Percentiles rank a stretch among this genome's conserved stretches.
phyloP scores from a whole-genome alignment of 2,888 invertebrate species.

The Panzeria rudis region DNA sequence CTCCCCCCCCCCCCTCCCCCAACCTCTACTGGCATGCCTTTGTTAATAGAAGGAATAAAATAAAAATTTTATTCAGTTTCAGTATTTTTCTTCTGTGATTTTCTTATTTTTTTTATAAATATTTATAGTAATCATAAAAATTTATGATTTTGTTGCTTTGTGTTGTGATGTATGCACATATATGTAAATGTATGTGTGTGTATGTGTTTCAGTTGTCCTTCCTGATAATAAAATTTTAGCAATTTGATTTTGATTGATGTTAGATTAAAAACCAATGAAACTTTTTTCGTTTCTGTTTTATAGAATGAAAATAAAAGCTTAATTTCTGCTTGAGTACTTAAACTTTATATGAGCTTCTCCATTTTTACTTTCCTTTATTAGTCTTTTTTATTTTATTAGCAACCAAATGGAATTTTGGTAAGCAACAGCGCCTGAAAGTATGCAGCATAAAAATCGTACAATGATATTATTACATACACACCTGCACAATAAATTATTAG shows the following conservation, averaged over 20 bases:
- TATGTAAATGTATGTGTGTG: background rate
- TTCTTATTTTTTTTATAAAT: constrained; percentile 14
- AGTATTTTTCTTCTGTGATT: constrained; percentile 4
- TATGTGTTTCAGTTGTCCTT: constrained; percentile 24
- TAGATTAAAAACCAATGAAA: constrained; percentile 74
- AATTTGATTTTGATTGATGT: constrained; percentile 75
- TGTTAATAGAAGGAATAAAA: constrained; percentile 20
- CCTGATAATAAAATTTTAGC: constrained; percentile 63
- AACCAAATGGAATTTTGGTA: constrained; percentile 35
- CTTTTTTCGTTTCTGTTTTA: constrained; percentile 3
- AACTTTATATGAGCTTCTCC: background rate
- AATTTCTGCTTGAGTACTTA: constrained; percentile 35
- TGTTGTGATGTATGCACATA: background rate
- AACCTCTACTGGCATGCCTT: no score
- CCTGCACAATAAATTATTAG: background rate
- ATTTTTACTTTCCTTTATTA: constrained; percentile 17
- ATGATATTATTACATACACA: background rate
- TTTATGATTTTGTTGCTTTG: constrained; percentile 46
- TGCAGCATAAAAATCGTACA: constrained; percentile 4
- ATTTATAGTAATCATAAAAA: constrained; percentile 51
- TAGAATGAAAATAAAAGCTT: constrained; percentile 8
- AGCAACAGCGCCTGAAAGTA: constrained; percentile 52
- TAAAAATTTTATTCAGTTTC: constrained; percentile 17
- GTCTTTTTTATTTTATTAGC: constrained; percentile 45
- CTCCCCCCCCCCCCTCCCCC: background rate